Conservation (phyloP, 2,888 invertebrate species). For the Cerceris rybyensis region DNA sequence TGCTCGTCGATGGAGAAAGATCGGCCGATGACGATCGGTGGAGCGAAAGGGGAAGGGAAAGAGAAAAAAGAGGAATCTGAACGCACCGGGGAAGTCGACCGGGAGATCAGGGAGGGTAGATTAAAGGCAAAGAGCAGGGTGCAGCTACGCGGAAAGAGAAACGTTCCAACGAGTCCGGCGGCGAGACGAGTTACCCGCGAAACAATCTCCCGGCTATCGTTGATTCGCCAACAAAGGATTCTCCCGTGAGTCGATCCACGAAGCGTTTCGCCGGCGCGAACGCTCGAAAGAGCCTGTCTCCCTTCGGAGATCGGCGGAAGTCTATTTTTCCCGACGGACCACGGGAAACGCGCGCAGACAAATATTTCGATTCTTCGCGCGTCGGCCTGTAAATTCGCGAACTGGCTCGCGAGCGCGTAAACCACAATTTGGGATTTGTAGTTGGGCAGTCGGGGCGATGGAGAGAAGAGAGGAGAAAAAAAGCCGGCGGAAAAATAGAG, state of each 20-base stretch:
- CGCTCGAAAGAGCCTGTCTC: no score
- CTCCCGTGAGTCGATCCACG: no score
- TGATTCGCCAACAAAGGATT: no score
- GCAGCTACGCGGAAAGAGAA: not conserved
- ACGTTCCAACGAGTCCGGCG: not conserved
- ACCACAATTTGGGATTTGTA: constrained; percentile 1
- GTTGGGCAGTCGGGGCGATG: not conserved
- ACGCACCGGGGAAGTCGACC: not conserved
- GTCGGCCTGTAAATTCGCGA: not conserved
- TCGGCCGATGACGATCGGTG: not conserved
- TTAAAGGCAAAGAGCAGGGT: not conserved
- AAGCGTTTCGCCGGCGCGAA: no score
- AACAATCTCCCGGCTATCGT: no score
- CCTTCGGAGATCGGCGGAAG: not conserved
- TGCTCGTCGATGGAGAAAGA: no score
- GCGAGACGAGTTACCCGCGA: not conserved
- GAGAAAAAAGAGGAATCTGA: not conserved
- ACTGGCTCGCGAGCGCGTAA: not conserved
- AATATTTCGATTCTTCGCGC: not conserved
- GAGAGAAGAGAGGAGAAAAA: not conserved
- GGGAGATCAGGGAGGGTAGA: not conserved
- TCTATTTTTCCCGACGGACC: not conserved
- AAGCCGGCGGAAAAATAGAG: not conserved
- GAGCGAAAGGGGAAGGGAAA: not conserved
- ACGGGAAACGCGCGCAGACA: not conserved